Conservation (phyloP, 2,888 invertebrate species). For the Cantharis flavilabris region DNA sequence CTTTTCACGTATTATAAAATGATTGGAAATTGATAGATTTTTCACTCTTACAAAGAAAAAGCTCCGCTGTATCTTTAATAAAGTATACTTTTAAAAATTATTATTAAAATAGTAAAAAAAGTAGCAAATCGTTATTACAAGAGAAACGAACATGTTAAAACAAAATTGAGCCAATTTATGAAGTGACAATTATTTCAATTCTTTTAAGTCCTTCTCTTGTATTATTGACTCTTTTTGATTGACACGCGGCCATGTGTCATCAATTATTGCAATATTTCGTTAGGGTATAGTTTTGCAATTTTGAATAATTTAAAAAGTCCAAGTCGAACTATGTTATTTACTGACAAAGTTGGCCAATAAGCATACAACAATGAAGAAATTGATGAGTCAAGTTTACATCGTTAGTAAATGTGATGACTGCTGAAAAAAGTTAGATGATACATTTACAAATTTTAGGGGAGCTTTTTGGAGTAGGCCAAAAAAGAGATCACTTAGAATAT, state of each 20-base stretch:
- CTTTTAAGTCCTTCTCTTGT: constrained; percentile 43
- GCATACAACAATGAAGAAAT: constrained; percentile 22
- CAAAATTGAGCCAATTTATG: constrained; percentile 53
- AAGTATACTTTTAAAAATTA: not conserved
- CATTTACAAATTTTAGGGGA: constrained; percentile 34
- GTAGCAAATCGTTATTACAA: constrained; percentile 3
- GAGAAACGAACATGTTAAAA: constrained; percentile 47
- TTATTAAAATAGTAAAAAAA: not conserved
- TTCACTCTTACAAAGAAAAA: not conserved
- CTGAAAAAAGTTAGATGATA: constrained; percentile 41
- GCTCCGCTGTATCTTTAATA: not conserved
- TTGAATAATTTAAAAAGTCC: too few species aligned
- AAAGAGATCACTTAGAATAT: constrained; percentile 34
- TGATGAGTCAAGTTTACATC: constrained; percentile 49
- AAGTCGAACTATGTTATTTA: not conserved
- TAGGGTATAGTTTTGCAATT: not conserved
- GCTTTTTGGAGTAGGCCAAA: constrained; percentile 35
- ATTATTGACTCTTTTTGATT: constrained; percentile 39
- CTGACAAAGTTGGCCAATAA: not conserved
- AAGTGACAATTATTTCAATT: constrained; percentile 53
- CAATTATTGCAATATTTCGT: not conserved
- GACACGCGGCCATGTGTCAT: constrained; percentile 33
- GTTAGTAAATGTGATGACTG: constrained; percentile 48
- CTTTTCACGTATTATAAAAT: not conserved
- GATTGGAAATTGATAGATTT: not conserved